A percentile compares a stretch with the other conserved stretches of the same genome.
Conservation (phyloP, 2,113 vertebrate genomes). For the Salminus brasiliensis region DNA sequence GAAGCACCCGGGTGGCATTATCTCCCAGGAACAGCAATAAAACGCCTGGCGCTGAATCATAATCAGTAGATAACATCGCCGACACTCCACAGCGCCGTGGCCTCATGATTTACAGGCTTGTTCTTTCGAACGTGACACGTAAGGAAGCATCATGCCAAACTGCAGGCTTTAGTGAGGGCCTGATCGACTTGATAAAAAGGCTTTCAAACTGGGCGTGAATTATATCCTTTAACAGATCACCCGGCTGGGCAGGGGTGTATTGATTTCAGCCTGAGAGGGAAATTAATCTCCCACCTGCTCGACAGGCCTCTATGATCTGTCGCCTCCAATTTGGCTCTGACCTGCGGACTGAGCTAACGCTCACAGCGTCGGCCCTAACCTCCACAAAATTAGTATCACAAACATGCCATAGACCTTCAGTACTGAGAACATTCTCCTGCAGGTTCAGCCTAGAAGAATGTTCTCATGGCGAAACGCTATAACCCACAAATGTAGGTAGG, state of each 20-base stretch:
- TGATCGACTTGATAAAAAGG: conserved; percentile 27
- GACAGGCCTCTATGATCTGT: conserved; percentile 35
- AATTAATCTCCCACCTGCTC: conserved; percentile 49
- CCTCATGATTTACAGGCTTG: conserved; percentile 13
- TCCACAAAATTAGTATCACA: conserved; percentile 2
- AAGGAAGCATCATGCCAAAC: conserved; percentile 8
- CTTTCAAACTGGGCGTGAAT: conserved; percentile 36
- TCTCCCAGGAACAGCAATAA: conserved; percentile 9
- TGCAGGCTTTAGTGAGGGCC: conserved; percentile 3
- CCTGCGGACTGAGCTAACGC: background rate
- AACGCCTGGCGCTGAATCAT: conserved; percentile 16
- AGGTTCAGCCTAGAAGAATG: background rate
- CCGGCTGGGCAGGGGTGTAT: conserved; percentile 28
- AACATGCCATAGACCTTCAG: conserved; percentile 5
- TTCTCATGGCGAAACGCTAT: background rate
- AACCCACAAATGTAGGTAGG: no score
- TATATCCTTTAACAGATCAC: conserved; percentile 40
- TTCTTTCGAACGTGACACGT: background rate
- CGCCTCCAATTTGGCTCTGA: conserved; percentile 25
- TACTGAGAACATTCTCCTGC: background rate
- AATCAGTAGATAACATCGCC: conserved; percentile 16
- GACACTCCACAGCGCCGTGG: background rate
- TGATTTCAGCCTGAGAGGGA: conserved; percentile 39
- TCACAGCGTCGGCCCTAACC: background rate
- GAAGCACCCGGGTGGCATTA: background rate